Evolutionary conservation across 2,888 invertebrate genomes (phyloP).

Genomic region (Sisyra nigra): DNA sequence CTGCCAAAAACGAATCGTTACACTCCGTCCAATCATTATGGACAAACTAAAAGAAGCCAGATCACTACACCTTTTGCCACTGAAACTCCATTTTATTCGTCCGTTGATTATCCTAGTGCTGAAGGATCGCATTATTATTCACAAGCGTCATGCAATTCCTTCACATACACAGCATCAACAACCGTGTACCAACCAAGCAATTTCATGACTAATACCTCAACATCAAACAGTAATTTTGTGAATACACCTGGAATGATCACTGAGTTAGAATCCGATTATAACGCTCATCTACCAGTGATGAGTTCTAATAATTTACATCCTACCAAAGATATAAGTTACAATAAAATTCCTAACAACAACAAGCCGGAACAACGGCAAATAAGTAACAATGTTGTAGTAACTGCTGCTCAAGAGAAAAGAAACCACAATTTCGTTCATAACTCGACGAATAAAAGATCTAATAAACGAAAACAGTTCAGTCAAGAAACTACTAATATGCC

Average conservation of each 20-base stretch:
- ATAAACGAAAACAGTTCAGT: conserved; percentile 20
- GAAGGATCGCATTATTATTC: conserved; percentile 3
- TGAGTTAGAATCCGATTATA: not conserved
- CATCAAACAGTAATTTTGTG: not conserved
- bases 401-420: not conserved
- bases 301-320: not conserved
- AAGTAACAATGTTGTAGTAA: not conserved
- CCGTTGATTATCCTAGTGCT: not conserved
- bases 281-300: not conserved
- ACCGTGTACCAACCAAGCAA: conserved; percentile 4
- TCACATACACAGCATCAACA: conserved; percentile 3
- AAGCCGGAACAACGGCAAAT: not conserved
- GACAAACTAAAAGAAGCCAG: not conserved
- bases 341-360: not conserved
- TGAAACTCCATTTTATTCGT: not conserved
- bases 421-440: conserved; percentile 10
- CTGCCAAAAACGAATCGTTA: not conserved
- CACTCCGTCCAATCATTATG: not conserved
- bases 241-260: not conserved
- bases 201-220: conserved; percentile 3
- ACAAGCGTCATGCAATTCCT: conserved; percentile 1
- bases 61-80: not conserved
- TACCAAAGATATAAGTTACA: no score
- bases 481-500: conserved; percentile 17
- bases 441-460: conserved; percentile 12